These are phyloP conservation scores for Chlamydotis undulata DNA, from an alignment of 2,113 vertebrate genomes.

Conservation along the genomic window DNA sequence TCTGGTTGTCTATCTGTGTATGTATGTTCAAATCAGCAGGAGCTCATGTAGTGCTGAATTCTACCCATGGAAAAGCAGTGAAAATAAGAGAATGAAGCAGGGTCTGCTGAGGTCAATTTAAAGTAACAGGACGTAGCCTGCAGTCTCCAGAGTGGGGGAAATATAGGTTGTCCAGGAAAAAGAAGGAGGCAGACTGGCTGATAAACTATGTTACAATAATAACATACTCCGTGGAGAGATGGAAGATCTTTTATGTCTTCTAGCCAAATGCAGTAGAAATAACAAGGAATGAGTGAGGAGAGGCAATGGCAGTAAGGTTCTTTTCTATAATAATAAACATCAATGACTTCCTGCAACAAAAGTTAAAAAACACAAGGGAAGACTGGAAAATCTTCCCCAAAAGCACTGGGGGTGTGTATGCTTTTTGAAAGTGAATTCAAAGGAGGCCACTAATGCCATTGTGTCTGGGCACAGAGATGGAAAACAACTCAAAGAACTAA, in stretches of 20 bases:
- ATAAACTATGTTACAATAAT: background rate
- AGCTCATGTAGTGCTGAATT: background rate
- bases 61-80: background rate
- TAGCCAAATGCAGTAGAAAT: background rate
- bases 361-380: background rate
- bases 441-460: background rate
- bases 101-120: background rate
- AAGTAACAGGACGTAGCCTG: background rate
- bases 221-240: background rate
- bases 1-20: background rate
- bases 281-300: background rate
- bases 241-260: background rate
- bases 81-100: background rate
- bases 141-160: background rate
- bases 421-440: background rate
- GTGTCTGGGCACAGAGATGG: background rate
- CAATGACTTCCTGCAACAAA: background rate
- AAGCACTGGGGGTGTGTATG: background rate
- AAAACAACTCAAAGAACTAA: background rate
- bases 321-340: background rate
- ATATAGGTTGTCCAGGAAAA: background rate
- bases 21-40: background rate
- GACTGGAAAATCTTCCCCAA: background rate
- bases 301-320: background rate
- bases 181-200: background rate